These are phyloP conservation scores for Phyllotis vaccarum DNA, from an alignment of 2,797 vertebrate species.

Conservation along the genomic window DNA sequence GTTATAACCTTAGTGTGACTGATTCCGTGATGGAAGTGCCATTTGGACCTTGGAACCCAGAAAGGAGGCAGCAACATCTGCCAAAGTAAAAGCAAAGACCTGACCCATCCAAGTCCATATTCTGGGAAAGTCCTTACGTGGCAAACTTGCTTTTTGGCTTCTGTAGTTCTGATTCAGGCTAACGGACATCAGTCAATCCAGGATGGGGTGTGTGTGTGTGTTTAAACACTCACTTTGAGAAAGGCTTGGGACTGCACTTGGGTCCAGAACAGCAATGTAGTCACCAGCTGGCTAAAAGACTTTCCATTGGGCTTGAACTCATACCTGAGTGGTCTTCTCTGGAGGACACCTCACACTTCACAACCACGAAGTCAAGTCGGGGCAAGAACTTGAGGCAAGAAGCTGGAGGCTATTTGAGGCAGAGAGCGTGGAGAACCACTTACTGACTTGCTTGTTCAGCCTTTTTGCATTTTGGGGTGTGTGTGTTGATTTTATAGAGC, in stretches of 20 bases:
- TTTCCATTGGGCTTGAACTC: neutral
- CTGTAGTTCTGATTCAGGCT: neutral
- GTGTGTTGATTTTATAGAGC: neutral
- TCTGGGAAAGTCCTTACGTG: neutral
- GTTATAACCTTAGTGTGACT: neutral
- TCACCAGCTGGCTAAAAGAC: neutral
- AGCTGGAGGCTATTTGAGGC: neutral
- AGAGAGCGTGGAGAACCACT: neutral
- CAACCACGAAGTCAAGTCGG: neutral
- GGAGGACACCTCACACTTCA: neutral
- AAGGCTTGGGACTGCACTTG: neutral
- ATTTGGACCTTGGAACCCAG: neutral
- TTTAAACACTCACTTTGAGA: neutral
- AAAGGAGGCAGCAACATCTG: neutral
- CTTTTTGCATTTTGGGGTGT: neutral
- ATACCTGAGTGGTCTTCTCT: neutral
- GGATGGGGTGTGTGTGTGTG: neutral
- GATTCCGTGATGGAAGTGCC: neutral
- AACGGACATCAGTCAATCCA: neutral
- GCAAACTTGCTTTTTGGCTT: neutral
- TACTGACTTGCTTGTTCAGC: neutral
- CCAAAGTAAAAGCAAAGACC: neutral
- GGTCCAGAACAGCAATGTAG: neutral
- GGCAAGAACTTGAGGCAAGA: neutral
- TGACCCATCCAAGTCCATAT: neutral